phyloP scores from a whole-genome alignment of 2,113 vertebrate species.

The Oncorhynchus tshawytscha region DNA sequence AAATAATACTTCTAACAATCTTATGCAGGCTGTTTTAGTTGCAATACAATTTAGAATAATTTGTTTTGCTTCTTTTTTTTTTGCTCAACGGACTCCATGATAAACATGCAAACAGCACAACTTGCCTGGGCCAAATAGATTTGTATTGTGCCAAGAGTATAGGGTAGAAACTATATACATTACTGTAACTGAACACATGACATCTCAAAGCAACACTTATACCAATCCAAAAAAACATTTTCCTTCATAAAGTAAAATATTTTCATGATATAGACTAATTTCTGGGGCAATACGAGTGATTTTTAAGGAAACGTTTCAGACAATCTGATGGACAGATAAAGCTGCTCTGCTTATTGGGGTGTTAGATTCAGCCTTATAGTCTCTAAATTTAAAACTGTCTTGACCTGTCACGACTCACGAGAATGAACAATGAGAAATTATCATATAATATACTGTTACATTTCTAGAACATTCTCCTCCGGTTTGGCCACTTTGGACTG shows the following conservation, averaged over 20 bases:
- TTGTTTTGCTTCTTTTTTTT: too few species aligned
- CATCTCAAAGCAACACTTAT: neutral
- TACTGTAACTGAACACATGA: neutral
- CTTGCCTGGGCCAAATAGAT: constrained; percentile 28
- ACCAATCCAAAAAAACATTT: neutral
- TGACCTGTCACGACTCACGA: neutral
- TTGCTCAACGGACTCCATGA: neutral
- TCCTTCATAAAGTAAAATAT: neutral
- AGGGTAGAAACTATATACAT: constrained; percentile 1
- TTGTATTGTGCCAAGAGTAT: neutral
- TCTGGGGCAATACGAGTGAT: neutral
- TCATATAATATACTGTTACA: too few species aligned
- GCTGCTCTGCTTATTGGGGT: neutral
- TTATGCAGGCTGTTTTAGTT: constrained; percentile 65
- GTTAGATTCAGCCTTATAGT: neutral
- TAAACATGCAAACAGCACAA: constrained; percentile 32
- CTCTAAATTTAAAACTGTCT: neutral
- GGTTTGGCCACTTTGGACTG: constrained; percentile 46
- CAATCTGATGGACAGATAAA: neutral
- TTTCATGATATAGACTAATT: neutral
- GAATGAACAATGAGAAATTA: neutral
- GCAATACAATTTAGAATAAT: constrained; percentile 19
- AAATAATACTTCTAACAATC: constrained; percentile 70
- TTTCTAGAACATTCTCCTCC: too few species aligned
- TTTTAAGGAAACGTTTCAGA: neutral